A percentile compares a stretch with the other conserved stretches of the same genome.
Conservation (phyloP, 2,888 invertebrate species). For the Noctuana brunneofusca region DNA sequence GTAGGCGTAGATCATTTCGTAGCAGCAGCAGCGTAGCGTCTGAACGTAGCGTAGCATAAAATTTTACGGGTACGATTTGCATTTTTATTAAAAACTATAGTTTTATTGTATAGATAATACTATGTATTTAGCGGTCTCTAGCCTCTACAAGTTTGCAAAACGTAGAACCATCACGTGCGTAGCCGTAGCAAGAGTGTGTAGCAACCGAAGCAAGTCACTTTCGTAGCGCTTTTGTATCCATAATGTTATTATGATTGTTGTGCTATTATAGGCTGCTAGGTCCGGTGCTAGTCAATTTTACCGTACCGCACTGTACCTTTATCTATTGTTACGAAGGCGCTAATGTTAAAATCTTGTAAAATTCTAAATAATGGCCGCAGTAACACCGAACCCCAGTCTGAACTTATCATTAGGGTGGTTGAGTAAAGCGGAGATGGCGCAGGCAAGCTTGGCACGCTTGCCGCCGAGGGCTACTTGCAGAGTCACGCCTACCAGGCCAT, state of each 20-base stretch:
- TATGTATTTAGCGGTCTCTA: too few relatives aligned
- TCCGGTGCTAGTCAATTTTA: too few relatives aligned
- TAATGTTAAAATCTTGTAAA: background rate
- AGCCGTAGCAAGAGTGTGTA: background rate
- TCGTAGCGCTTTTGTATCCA: background rate
- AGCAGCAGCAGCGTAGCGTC: too few relatives aligned
- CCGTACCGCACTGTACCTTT: too few relatives aligned
- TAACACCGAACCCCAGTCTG: conserved; percentile 71
- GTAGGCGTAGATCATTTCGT: too few relatives aligned
- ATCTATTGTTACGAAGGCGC: too few relatives aligned
- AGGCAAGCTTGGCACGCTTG: conserved; percentile 61
- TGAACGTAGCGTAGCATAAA: too few relatives aligned
- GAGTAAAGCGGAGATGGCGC: conserved; percentile 71
- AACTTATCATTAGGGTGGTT: conserved; percentile 80
- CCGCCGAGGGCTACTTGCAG: conserved; percentile 69
- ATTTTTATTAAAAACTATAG: too few relatives aligned
- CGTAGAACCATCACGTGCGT: background rate
- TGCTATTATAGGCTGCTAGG: too few relatives aligned
- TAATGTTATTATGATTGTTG: too few relatives aligned
- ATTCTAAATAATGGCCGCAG: conserved; percentile 61
- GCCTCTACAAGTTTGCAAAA: background rate
- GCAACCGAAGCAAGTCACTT: background rate
- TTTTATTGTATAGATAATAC: too few relatives aligned
- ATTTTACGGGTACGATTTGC: too few relatives aligned
- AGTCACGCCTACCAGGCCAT: conserved; percentile 74